phyloP scores from a whole-genome alignment of 2,888 invertebrate species.

The Gibbula magus region DNA sequence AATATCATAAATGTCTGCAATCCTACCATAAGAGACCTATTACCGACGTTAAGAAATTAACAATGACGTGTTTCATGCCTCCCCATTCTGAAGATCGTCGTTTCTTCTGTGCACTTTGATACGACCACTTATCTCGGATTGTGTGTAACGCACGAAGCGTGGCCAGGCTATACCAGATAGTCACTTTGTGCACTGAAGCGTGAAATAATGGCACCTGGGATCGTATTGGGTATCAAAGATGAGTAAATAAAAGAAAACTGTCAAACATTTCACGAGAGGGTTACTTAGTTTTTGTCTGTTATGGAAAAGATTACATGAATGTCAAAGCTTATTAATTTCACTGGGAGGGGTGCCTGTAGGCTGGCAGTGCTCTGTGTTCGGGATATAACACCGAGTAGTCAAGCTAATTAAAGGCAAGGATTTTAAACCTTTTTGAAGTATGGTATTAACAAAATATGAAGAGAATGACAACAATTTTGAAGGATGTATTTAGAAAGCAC shows the following conservation, averaged over 20 bases:
- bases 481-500: no score
- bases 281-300: not conserved
- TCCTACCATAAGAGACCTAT: no score
- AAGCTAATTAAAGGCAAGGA: no score
- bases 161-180: not conserved
- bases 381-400: no score
- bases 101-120: not conserved
- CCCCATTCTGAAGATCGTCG: no score
- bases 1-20: no score
- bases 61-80: no score
- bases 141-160: not conserved
- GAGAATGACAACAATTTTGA: no score
- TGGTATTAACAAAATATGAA: no score
- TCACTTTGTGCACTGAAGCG: not conserved
- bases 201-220: slow-evolving; percentile 7
- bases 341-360: not conserved
- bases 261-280: not conserved
- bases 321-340: slow-evolving; percentile 1
- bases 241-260: slow-evolving; percentile 5
- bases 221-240: slow-evolving; percentile 14
- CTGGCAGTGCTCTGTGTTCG: no score
- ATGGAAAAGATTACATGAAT: not conserved
- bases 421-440: no score
- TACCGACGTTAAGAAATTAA: no score
- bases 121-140: not conserved